Percentiles rank a stretch among this genome's conserved stretches.
phyloP scores from a whole-genome alignment of 2,113 vertebrate genomes.

The Sinosuthora webbiana region DNA sequence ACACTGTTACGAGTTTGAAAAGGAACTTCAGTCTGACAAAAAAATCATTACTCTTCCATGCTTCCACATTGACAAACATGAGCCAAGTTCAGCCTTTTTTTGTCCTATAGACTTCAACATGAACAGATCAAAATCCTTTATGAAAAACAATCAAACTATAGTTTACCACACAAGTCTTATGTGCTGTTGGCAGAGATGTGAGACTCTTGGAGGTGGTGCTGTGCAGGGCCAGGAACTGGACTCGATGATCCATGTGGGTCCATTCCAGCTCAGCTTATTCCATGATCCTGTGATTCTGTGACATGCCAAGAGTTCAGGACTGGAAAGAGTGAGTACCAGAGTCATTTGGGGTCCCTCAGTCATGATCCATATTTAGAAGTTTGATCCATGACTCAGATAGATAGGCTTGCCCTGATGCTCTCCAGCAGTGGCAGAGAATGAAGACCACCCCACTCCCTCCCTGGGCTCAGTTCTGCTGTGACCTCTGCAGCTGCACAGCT shows the following conservation, averaged over 20 bases:
- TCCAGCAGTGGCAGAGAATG: background rate
- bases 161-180: background rate
- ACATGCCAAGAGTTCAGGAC: background rate
- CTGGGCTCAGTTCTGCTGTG: background rate
- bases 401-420: background rate
- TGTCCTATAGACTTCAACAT: background rate
- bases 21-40: background rate
- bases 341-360: background rate
- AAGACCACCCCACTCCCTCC: background rate
- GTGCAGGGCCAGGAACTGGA: background rate
- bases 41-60: background rate
- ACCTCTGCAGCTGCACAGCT: background rate
- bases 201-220: background rate
- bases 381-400: accelerated
- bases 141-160: background rate
- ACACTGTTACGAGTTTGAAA: background rate
- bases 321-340: background rate
- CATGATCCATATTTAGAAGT: background rate
- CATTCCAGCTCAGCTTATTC: background rate
- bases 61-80: background rate
- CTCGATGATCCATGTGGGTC: accelerated
- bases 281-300: background rate
- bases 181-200: background rate
- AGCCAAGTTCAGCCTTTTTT: background rate
- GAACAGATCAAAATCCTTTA: background rate